phyloP scores from a whole-genome alignment of 2,797 vertebrate species.

The Carcharodon carcharias region DNA sequence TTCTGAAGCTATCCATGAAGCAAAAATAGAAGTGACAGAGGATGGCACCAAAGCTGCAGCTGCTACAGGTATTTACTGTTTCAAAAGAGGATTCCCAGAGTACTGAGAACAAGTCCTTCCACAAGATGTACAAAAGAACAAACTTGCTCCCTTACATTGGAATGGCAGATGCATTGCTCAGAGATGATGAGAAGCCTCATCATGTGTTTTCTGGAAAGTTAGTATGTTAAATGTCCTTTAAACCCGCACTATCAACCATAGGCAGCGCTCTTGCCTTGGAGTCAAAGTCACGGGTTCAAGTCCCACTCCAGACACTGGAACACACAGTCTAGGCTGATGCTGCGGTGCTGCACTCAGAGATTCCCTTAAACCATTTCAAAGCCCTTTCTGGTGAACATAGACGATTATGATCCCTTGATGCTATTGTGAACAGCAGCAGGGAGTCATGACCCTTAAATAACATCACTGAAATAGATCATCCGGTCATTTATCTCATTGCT shows the following conservation, averaged over 20 bases:
- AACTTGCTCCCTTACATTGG: neutral
- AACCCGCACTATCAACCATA: neutral
- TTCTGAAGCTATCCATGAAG: slow-evolving; percentile 78
- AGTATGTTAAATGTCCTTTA: neutral
- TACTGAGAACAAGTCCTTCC: neutral
- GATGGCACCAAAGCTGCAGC: slow-evolving; percentile 74
- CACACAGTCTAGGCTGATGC: no score
- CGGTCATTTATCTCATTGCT: neutral
- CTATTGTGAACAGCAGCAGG: neutral
- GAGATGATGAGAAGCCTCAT: neutral
- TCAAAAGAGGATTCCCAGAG: no score
- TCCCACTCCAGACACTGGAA: neutral
- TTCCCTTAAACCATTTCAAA: neutral
- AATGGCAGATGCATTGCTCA: neutral
- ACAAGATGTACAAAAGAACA: neutral
- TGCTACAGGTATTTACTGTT: slow-evolving; percentile 62
- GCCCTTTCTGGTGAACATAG: neutral
- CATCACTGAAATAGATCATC: neutral
- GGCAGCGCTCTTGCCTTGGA: neutral
- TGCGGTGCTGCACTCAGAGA: neutral
- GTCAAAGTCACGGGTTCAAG: neutral
- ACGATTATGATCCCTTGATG: neutral
- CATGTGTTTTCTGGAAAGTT: neutral
- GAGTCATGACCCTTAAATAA: neutral
- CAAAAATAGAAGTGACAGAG: slow-evolving; percentile 76